These are phyloP conservation scores for Ectemnius lituratus DNA, from an alignment of 2,888 invertebrate genomes.

Conservation along the genomic window DNA sequence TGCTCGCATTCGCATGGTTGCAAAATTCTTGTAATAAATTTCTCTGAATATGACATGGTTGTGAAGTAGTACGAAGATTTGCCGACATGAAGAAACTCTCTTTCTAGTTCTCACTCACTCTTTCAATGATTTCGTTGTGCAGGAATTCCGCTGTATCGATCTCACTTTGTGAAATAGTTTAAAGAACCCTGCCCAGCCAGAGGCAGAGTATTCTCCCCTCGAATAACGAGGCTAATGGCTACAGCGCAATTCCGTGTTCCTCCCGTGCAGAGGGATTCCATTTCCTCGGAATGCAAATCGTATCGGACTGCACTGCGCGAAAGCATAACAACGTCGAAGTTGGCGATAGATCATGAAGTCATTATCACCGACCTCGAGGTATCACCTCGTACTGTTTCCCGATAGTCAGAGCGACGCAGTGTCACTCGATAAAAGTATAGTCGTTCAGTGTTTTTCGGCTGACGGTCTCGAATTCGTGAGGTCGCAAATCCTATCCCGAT, in stretches of 20 bases:
- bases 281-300: neutral
- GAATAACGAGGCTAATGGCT: neutral
- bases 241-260: neutral
- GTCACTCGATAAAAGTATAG: too few relatives aligned
- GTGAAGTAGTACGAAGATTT: neutral
- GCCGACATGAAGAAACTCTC: neutral
- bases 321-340: neutral
- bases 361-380: too few relatives aligned
- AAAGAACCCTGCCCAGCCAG: neutral
- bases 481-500: too few relatives aligned
- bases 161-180: slow-evolving; percentile 12
- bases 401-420: too few relatives aligned
- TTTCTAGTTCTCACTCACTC: too few relatives aligned
- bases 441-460: too few relatives aligned
- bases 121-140: neutral
- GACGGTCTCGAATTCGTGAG: too few relatives aligned
- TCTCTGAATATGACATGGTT: slow-evolving; percentile 1
- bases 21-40: neutral
- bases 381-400: too few relatives aligned
- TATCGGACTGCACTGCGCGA: too few relatives aligned
- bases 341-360: slow-evolving; percentile 5
- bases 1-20: neutral
- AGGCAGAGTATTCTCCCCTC: neutral
- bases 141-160: neutral
- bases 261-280: neutral